These are phyloP conservation scores for Notolabrus celidotus DNA, from an alignment of 2,797 vertebrate species.

Conservation along the genomic window DNA sequence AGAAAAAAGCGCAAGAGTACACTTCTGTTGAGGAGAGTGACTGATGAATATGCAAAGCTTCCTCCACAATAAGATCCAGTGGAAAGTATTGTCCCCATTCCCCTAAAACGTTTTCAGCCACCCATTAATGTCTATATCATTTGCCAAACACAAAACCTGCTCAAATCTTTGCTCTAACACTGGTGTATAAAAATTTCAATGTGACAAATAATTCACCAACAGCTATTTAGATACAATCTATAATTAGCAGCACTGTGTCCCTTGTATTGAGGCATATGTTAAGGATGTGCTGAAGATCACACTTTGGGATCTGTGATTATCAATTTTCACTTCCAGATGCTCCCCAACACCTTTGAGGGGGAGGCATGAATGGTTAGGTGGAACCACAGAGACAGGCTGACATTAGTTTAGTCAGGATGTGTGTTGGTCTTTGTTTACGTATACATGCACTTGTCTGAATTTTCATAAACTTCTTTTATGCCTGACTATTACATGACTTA, in stretches of 20 bases:
- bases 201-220: conserved; percentile 34
- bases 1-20: conserved; percentile 11
- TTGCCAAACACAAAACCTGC: neutral
- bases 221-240: conserved; percentile 40
- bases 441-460: neutral
- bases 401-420: neutral
- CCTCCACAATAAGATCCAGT: conserved; percentile 35
- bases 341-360: conserved; percentile 49
- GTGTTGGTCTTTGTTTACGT: neutral
- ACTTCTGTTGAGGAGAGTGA: conserved; percentile 38
- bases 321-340: conserved; percentile 72
- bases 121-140: conserved; percentile 1
- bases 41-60: conserved; percentile 39
- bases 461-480: neutral
- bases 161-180: neutral
- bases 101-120: neutral
- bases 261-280: conserved; percentile 62
- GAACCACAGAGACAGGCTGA: conserved; percentile 4
- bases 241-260: conserved; percentile 54
- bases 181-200: conserved; percentile 3
- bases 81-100: conserved; percentile 13
- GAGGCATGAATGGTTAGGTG: conserved; percentile 29
- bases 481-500: neutral
- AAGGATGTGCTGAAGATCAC: conserved; percentile 68
- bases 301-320: conserved; percentile 73